Base-by-base conservation (phyloP, 2,888 invertebrate genomes). In the Amiota mariae region DNA sequence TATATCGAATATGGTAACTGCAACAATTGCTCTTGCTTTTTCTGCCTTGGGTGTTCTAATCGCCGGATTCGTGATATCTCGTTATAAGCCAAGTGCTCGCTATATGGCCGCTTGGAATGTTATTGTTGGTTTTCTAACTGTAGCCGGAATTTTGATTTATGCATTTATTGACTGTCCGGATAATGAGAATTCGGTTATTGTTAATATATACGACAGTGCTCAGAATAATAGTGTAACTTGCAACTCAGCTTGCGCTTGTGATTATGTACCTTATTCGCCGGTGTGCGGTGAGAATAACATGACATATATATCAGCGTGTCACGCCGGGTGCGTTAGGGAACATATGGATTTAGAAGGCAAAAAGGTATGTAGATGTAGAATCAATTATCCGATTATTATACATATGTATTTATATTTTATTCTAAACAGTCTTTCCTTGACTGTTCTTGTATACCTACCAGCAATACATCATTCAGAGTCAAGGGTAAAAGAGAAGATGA, bases 291-390 rank as follows among this genome's bases (percentile, higher is more conserved):
- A 92, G 76, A 92, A 92, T 76, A 92, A 92, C 0, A 91, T 92
- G 79, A 93, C 94, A 2, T 95, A 93, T 85, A 95, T 95, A 80
- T 95, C 95, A 0, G 94, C 95, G 8, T 96, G 96, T 85, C 94
- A 95, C 85, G 95, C 95, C 20, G 95, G 96, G 8, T 95, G 95
- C 86, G 91, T 89, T 70, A 88, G 88, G 46, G 88, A 90, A 77
- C 85, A 89, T 56, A 84, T 86, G 9, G 84, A 85, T 0, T 47
- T 81, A 6, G 90, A 91, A 77, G 91, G 91, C 48, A 88, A 89
- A 49, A 91, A 91, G 89, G 90, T 92, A 61, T 10, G 11, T 1
- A 1, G 57, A 51, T 12, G 18, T 54, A n/a, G 20, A 12, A 6
- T 6, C 49, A 13, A 15, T 24, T 4, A n/a, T 18, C 46, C 2